These are phyloP conservation scores for Rhynchopsitta pachyrhyncha DNA, from an alignment of 2,113 vertebrate genomes.

Conservation along the genomic window DNA sequence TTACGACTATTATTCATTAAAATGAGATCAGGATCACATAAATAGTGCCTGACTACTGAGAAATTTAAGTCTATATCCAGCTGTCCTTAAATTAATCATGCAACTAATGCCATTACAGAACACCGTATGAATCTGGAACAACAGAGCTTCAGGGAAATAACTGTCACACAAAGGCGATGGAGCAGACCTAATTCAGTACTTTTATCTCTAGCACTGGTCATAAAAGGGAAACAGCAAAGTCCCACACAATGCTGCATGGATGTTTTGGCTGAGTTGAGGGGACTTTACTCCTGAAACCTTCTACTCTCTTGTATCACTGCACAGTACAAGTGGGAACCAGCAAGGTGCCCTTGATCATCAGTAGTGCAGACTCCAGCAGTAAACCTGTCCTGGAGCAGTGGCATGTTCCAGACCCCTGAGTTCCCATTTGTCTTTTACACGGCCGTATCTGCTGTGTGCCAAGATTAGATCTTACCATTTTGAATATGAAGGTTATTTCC, in stretches of 20 bases:
- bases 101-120: not conserved
- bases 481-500: not conserved
- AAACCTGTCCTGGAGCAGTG: not conserved
- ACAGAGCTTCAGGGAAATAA: not conserved
- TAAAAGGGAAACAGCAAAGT: rapidly evolving
- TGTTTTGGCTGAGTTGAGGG: rapidly evolving
- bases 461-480: not conserved
- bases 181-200: not conserved
- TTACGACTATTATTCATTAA: not conserved
- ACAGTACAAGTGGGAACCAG: rapidly evolving
- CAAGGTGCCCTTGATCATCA: rapidly evolving
- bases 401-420: not conserved
- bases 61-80: not conserved
- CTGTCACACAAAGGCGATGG: rapidly evolving
- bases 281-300: rapidly evolving
- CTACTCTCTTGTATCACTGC: rapidly evolving
- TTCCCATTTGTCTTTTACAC: rapidly evolving
- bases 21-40: not conserved
- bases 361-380: not conserved
- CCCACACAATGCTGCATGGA: rapidly evolving
- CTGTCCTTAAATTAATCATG: not conserved
- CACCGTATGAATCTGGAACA: not conserved
- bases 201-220: not conserved
- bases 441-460: rapidly evolving
- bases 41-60: not conserved